These are phyloP conservation scores for Ptychodera flava DNA, from an alignment of 35 echinoderm and acorn worm species.

Conservation along the genomic window DNA sequence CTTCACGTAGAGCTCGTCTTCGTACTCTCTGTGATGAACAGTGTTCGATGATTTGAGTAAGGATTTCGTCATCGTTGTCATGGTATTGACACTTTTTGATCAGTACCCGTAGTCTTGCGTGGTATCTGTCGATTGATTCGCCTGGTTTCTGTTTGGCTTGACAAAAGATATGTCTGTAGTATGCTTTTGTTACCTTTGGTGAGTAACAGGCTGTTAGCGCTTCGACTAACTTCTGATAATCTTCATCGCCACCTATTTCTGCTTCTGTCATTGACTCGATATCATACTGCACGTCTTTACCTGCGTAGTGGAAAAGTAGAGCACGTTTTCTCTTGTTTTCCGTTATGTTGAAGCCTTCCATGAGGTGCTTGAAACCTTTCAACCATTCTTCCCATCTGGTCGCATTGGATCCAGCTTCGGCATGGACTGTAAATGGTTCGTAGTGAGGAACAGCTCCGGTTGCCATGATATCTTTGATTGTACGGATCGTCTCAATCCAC, in stretches of 20 bases:
- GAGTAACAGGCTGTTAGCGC: slow-evolving; percentile 23
- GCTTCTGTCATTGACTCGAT: slow-evolving; percentile 30
- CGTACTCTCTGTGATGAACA: slow-evolving; percentile 35
- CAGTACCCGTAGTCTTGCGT: slow-evolving; percentile 29
- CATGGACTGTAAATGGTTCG: slow-evolving; percentile 32
- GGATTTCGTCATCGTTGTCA: slow-evolving; percentile 49
- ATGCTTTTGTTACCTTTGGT: slow-evolving; percentile 28
- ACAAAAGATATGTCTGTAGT: slow-evolving; percentile 60
- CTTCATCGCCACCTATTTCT: slow-evolving; percentile 36
- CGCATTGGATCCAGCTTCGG: slow-evolving; percentile 15
- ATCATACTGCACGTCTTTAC: slow-evolving; percentile 35
- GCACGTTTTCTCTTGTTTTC: slow-evolving; percentile 29
- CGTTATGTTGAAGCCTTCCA: slow-evolving; percentile 59
- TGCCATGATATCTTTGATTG: too few relatives aligned
- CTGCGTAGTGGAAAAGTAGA: slow-evolving; percentile 44
- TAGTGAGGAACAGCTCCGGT: slow-evolving; percentile 28
- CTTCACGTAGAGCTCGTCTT: slow-evolving; percentile 41
- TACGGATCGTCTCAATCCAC: too few relatives aligned
- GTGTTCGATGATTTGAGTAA: slow-evolving; percentile 39
- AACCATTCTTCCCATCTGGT: slow-evolving; percentile 39
- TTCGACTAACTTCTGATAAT: slow-evolving; percentile 20
- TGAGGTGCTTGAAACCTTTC: slow-evolving; percentile 32
- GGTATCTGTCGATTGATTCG: slow-evolving; percentile 56
- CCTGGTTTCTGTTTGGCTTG: slow-evolving; percentile 36
- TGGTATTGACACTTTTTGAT: slow-evolving; percentile 44